A percentile compares a stretch with the other conserved stretches of the same genome.
Conservation (phyloP, 2,888 invertebrate genomes). For the Pantelozetes paolii region DNA sequence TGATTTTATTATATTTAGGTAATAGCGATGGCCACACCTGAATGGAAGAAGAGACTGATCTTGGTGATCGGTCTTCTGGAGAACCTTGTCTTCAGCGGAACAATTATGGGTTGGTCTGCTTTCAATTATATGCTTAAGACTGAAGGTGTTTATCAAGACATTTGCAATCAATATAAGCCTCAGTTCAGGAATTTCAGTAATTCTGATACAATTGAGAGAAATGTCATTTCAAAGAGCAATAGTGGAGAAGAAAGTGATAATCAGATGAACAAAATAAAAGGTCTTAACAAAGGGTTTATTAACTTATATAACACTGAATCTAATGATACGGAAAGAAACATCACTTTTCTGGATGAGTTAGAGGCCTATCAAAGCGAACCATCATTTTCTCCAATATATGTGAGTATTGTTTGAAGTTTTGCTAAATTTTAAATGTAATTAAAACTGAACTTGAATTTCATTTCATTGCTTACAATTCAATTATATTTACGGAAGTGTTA, state of each 20-base stretch:
- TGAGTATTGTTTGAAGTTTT: neutral
- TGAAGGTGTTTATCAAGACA: conserved; percentile 45
- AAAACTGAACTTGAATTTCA: neutral
- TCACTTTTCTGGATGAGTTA: conserved; percentile 4
- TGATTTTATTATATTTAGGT: neutral
- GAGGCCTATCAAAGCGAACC: conserved; percentile 12
- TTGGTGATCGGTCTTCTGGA: conserved; percentile 47
- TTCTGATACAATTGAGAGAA: neutral
- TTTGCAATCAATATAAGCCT: conserved; percentile 39
- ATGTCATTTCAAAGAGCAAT: neutral
- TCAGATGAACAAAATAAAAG: neutral
- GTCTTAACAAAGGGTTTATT: neutral
- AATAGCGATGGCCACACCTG: conserved; percentile 32
- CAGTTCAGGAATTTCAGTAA: neutral
- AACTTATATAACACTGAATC: neutral
- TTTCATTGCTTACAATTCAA: neutral
- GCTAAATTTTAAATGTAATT: neutral
- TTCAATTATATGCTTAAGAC: conserved; percentile 47
- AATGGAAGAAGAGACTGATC: conserved; percentile 44
- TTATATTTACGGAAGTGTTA: neutral
- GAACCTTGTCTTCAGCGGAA: conserved; percentile 48
- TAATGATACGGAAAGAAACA: neutral
- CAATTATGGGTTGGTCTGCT: conserved; percentile 47
- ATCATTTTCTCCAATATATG: conserved; percentile 2
- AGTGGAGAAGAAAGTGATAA: neutral